Evolutionary conservation across 2,888 invertebrate genomes (phyloP), one percentile per base, ranked within the genome.

Genomic region (Danaus chrysippus): DNA sequence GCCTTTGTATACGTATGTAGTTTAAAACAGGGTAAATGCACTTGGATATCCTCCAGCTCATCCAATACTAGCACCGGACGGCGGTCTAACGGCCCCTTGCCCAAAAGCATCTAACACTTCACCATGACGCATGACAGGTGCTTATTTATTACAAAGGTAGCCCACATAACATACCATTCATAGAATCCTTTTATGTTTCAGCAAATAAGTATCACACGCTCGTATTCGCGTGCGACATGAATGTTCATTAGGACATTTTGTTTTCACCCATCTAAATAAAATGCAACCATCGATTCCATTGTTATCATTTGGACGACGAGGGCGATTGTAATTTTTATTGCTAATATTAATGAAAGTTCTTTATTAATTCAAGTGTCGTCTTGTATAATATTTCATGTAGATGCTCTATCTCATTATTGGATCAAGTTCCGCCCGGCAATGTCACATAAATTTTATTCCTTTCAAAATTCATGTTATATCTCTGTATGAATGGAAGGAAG

Each of bases 21-120:
- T 44, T 44, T 13, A 53, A 5, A 34, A 34, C 23, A 43, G 19
- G 61, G 56, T 64, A 61, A 59, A 61, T 65, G 67, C 57, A 62
- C 58, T 61, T 79, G 76, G 77, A 86, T 84, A 83, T 88, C 87
- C 88, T 83, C 81, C 75, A 62, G 83, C 81, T 87, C 76, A 88
- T 88, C 88, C 77, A 65, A 49, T 41, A 55, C n/a, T 53, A 23
- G 49, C 55, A 81, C 82, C 84, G 84, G 86, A 84, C 72, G 78
- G 72, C 68, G 65, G 66, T 59, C 69, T 88, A 87, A 87, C 87
- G 87, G 86, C 68, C 71, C 76, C 54, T 70, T 72, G 75, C 68
- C 84, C 82, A 83, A 73, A 84, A 82, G 75, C 23, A 66, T 53
- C 44, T 43, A 23, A 42, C 61, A 62, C 53, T 57, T 63, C 64